A percentile compares a stretch with the other conserved stretches of the same genome.
These are phyloP conservation scores for Porites lobata DNA, from an alignment of 92 coral and sea anemone species.

Conservation along the genomic window DNA sequence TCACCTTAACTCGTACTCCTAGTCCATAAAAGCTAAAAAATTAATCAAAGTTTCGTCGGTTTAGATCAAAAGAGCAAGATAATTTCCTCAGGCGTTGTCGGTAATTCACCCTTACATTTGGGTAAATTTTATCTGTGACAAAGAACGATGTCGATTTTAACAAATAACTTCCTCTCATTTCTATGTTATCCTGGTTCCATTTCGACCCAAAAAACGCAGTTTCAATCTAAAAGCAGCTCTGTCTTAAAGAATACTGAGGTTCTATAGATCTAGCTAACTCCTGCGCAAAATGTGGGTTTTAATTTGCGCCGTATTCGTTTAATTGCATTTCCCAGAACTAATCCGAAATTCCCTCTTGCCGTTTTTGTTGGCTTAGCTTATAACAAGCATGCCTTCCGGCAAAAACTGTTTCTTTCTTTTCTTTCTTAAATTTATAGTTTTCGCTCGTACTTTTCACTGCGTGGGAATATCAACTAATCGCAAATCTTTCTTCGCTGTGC, in stretches of 20 bases:
- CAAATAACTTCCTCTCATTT: neutral
- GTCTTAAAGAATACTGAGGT: neutral
- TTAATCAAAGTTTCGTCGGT: constrained; percentile 48
- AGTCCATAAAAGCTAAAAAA: constrained; percentile 49
- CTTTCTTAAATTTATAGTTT: neutral
- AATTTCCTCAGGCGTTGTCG: constrained; percentile 17
- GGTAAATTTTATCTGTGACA: constrained; percentile 24
- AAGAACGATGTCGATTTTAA: neutral
- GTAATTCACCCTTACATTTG: constrained; percentile 26
- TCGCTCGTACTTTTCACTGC: neutral
- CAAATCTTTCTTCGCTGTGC: neutral
- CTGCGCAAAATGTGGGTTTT: neutral
- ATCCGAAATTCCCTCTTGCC: constrained; percentile 21
- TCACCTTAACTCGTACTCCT: constrained; percentile 26
- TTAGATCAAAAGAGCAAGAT: constrained; percentile 19
- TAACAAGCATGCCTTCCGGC: constrained; percentile 34
- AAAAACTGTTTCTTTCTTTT: constrained; percentile 23
- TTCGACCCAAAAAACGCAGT: neutral
- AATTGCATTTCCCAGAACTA: neutral
- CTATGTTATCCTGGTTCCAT: neutral
- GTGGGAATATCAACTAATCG: neutral
- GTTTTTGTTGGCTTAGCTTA: constrained; percentile 22
- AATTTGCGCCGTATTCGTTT: neutral
- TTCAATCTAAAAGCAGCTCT: neutral
- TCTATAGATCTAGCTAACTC: neutral